Base-by-base conservation (phyloP, 1,140 invertebrate species). In the Diuraphis noxia region DNA sequence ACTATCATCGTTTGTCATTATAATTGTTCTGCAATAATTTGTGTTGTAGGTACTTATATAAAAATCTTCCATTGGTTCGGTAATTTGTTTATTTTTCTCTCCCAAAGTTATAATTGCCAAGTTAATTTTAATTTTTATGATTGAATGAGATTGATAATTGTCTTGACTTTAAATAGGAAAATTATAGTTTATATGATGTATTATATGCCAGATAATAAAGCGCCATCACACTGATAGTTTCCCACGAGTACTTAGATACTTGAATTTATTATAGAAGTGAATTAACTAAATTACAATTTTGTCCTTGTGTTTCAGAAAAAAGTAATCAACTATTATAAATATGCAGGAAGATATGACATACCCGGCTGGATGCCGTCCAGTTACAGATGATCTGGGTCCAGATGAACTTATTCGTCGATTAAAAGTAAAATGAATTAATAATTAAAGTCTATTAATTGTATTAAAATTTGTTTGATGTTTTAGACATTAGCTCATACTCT, bases 361-460 rank as follows among this genome's bases (percentile, higher is more conserved):
- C 94, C 97, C 97, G 92, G 95, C 96, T 94, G 97, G 97, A 93
- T 98, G 97, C 94, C 96, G 97, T 93, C 96, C 97, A 92, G 96
- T 99, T 91, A 97, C 96, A 92, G 98, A 99, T 94, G 98, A 99
- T 95, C 95, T 99, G 84, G 97, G 97, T 92, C 96, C 98, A 52
- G 98, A 99, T 95, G 98, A 99, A 94, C 95, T 99, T 79, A 98
- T 99, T 93, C 95, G 98, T 92, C 95, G 98, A 93, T 95, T 99
- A 34, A 99, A 99, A 96, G 97, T 98, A 92, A 82, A 36, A 7
- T 87, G 6, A 43, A 25, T 56, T 38, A 36, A 40, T 77, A 41
- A 90, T 34, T 92, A n/a, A 40, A 52, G 10, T 52, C 13, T 5
- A 92, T 77, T 21, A 1, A 34, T 36, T 36, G 13, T 52, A 43